Base-by-base conservation (phyloP, 2,888 invertebrate species). In the Chloroclystis v-ata region DNA sequence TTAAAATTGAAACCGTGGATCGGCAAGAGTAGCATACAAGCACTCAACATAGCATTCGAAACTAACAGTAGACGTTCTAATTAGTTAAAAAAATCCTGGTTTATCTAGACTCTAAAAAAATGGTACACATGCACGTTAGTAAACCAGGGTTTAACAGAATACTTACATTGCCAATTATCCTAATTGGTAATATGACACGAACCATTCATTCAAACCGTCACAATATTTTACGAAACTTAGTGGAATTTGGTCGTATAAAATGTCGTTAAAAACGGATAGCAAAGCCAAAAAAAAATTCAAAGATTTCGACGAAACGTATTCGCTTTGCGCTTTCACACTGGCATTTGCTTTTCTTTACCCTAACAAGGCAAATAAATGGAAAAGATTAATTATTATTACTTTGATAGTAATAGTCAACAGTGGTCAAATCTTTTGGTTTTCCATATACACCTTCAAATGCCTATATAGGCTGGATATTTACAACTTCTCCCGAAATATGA, bases 311-410 rank as follows among this genome's bases (percentile, higher is more conserved):
- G 8, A 35, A 11, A 35, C 35, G 10, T 35, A 35, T 10, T 8
- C 20, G 7, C 20, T 35, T 1, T 35, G 35, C 11, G 11, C 35
- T 10, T 20, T 35, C 10, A 9, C 20, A 0, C 20, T 35, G 16
- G 35, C 35, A 10, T 20, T 35, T 20, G 35, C 35, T 1, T 35
- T 35, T 11, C n/a, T 35, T 10, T 35, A 35, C 20, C 35, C 35
- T 1, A 35, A 35, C 20, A 10, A 6, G 8, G 20, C 35, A 4
- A 20, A 35, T 16, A 35, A 2, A 0, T 11, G 35, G 1, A 24
- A 10, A 11, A 16, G 35, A 35, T 10, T 14, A 6, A 16, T 35
- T 7, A 0, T 35, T 4, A 35, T 35, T 1, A 35, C 16, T 20
- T 16, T 35, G n/a, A 35, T 35, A 8, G 11, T 24, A 7, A 7